Evolutionary conservation across 2,888 invertebrate species (phyloP).

Genomic region (Ennomos fuscantarius): DNA sequence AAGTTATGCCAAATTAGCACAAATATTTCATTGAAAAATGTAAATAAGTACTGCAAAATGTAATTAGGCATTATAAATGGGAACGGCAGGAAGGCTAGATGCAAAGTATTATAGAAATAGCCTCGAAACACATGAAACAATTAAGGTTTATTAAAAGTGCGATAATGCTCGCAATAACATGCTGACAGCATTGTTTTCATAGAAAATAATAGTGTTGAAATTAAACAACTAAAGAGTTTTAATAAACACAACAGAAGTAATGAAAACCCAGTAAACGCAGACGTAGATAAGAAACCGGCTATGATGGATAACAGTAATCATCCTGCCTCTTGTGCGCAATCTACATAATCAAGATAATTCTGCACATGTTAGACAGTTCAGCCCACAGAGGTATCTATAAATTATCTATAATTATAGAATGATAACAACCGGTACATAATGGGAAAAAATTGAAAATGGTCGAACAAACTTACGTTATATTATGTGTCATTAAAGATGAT

Average conservation of each 20-base stretch:
- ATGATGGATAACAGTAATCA: constrained; percentile 30
- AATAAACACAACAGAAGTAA: background rate
- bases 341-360: constrained; percentile 16
- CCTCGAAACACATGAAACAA: no score
- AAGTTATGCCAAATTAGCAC: no score
- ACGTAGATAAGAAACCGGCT: constrained; percentile 18
- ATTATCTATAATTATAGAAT: constrained; percentile 13
- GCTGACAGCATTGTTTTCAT: no score
- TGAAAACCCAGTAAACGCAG: background rate
- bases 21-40: no score
- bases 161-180: no score
- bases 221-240: background rate
- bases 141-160: no score
- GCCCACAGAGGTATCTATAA: constrained; percentile 13
- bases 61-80: no score
- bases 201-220: background rate
- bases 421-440: constrained; percentile 12
- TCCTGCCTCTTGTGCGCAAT: constrained; percentile 2
- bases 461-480: constrained; percentile 1
- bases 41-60: no score
- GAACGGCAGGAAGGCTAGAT: no score
- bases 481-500: background rate
- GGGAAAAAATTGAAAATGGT: constrained; percentile 3
- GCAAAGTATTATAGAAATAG: no score
- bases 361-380: constrained; percentile 13